Percentiles rank a stretch among this genome's conserved stretches.
Conservation (phyloP, 2,888 invertebrate genomes). For the Epirrita christyi region DNA sequence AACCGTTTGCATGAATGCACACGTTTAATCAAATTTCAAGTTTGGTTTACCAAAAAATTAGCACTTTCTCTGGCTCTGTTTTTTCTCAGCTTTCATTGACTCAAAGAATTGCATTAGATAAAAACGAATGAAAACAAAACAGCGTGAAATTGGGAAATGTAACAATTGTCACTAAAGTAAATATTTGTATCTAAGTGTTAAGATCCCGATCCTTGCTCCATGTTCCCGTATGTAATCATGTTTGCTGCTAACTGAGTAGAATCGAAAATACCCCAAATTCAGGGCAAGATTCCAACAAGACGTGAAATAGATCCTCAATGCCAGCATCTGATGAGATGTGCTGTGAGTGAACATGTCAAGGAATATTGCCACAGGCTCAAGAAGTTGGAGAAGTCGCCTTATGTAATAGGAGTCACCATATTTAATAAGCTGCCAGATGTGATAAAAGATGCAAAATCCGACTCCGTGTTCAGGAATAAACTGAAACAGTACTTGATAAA, state of each 20-base stretch:
- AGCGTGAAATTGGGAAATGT: constrained; percentile 25
- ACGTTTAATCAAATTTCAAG: constrained; percentile 24
- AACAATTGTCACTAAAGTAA: constrained; percentile 33
- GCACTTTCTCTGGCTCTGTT: constrained; percentile 10
- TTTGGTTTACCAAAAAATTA: constrained; percentile 9
- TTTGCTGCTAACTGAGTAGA: constrained; percentile 46
- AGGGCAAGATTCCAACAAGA: constrained; percentile 46
- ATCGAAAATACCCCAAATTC: constrained; percentile 48
- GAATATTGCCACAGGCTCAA: background rate
- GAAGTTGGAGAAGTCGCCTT: no score
- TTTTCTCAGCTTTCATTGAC: constrained; percentile 12
- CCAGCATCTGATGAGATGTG: constrained; percentile 23
- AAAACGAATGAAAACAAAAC: constrained; percentile 1
- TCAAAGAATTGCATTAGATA: constrained; percentile 8
- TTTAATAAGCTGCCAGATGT: no score
- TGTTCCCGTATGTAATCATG: constrained; percentile 45
- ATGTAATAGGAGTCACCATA: no score
- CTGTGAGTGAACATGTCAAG: background rate
- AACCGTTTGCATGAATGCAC: constrained; percentile 26
- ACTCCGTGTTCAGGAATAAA: no score
- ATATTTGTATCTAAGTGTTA: constrained; percentile 39
- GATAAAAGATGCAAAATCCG: no score
- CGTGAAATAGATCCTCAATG: constrained; percentile 55
- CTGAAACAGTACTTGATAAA: no score
- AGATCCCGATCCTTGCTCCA: constrained; percentile 39